These are phyloP conservation scores for Hydraecia micacea DNA, from an alignment of 2,888 invertebrate species.

Conservation along the genomic window DNA sequence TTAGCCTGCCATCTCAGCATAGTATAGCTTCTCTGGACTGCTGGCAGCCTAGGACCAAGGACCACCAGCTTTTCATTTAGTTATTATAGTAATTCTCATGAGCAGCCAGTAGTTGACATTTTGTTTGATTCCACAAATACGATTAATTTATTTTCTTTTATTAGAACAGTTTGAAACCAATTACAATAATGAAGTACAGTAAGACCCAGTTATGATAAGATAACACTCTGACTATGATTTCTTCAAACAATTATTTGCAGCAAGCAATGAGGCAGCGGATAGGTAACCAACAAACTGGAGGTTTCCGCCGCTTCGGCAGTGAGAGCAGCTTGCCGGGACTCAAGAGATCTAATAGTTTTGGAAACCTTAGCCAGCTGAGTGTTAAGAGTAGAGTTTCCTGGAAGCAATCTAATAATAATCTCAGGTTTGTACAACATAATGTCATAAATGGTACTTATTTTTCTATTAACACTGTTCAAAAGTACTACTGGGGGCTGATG, in stretches of 20 bases:
- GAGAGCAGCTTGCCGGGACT: constrained; percentile 76
- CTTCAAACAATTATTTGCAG: constrained; percentile 62
- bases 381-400: constrained; percentile 72
- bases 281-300: constrained; percentile 65
- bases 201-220: not conserved
- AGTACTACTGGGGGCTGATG: not conserved
- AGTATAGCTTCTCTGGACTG: too few species aligned
- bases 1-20: too few species aligned
- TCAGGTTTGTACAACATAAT: constrained; percentile 72
- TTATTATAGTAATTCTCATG: not conserved
- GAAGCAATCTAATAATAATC: constrained; percentile 78
- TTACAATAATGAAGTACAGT: not conserved
- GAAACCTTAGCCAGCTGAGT: constrained; percentile 74
- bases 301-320: constrained; percentile 77
- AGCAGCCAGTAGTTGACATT: not conserved
- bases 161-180: not conserved
- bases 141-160: not conserved
- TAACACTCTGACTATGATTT: not conserved
- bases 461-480: too few species aligned
- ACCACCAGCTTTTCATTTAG: too few species aligned
- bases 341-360: constrained; percentile 76
- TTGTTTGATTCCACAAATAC: not conserved
- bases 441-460: not conserved
- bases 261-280: constrained; percentile 74
- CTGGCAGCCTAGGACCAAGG: too few species aligned